Conservation (phyloP, 2,113 vertebrate species). For the Ardeotis arabs region DNA sequence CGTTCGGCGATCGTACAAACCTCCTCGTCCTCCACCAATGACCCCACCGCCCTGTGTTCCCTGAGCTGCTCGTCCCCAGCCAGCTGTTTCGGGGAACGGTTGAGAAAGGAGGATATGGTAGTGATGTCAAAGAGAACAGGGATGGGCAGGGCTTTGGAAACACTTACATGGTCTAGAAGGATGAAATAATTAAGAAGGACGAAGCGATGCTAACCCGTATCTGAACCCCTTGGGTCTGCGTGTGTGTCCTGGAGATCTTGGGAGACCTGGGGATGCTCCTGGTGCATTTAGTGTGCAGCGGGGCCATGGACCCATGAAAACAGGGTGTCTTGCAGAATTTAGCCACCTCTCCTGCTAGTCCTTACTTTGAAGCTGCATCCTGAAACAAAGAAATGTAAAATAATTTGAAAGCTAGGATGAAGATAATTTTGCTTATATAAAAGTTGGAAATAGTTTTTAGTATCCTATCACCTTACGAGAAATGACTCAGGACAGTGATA, state of each 20-base stretch:
- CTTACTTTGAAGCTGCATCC: neutral
- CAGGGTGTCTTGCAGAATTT: no score
- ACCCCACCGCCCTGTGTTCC: rapidly evolving
- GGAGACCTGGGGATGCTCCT: neutral
- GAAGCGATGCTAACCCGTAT: neutral
- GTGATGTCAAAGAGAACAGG: rapidly evolving
- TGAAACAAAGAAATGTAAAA: neutral
- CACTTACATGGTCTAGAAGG: rapidly evolving
- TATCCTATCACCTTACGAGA: neutral
- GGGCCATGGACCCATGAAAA: neutral
- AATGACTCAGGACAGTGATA: neutral
- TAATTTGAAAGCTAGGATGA: rapidly evolving
- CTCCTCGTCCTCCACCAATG: rapidly evolving
- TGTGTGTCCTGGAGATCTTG: rapidly evolving
- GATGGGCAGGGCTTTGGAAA: neutral
- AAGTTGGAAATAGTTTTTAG: neutral
- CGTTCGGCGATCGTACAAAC: rapidly evolving
- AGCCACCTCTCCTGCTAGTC: neutral
- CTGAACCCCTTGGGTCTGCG: neutral
- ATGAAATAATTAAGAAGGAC: neutral
- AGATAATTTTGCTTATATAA: no score
- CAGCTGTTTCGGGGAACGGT: rapidly evolving
- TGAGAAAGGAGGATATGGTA: rapidly evolving
- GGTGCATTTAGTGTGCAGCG: neutral
- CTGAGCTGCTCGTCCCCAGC: neutral